phyloP scores from a whole-genome alignment of 1,140 invertebrate species.

The Popillia japonica region DNA sequence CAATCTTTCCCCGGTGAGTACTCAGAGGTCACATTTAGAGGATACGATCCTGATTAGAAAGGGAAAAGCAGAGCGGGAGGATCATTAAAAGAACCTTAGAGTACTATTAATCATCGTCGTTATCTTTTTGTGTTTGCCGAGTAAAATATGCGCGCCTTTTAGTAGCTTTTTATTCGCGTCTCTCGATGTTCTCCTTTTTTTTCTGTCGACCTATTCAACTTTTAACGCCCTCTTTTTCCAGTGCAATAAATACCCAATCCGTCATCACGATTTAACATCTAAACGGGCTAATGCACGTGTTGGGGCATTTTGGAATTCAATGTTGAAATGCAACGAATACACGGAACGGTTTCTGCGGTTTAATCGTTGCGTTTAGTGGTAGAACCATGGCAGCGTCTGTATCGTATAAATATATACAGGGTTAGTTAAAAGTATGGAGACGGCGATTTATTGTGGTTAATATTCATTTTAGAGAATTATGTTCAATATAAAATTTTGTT shows the following conservation, averaged over 20 bases:
- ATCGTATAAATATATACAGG: no score
- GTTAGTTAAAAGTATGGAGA: no score
- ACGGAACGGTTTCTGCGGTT: not conserved
- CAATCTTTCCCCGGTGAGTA: conserved; percentile 7
- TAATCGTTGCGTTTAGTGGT: not conserved
- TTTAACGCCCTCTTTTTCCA: conserved; percentile 19
- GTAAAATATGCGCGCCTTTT: conserved; percentile 29
- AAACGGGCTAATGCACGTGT: not conserved
- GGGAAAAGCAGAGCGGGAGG: not conserved
- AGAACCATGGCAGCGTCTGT: no score
- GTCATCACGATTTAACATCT: conserved; percentile 26
- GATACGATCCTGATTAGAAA: conserved; percentile 15
- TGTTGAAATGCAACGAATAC: conserved; percentile 8
- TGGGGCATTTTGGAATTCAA: not conserved
- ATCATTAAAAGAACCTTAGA: conserved; percentile 30
- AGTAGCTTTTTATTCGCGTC: conserved; percentile 24
- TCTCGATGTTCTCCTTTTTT: not conserved
- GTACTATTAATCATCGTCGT: conserved; percentile 25
- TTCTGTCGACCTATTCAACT: not conserved
- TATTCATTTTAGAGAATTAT: no score
- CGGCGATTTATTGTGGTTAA: no score
- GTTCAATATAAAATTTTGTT: no score
- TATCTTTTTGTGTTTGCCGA: conserved; percentile 16
- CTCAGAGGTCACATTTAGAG: not conserved
- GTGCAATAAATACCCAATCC: conserved; percentile 24